A percentile compares a stretch with the other conserved stretches of the same genome.
These are phyloP conservation scores for Ptychochromis oligacanthus DNA, from an alignment of 2,113 vertebrate genomes.

Conservation along the genomic window DNA sequence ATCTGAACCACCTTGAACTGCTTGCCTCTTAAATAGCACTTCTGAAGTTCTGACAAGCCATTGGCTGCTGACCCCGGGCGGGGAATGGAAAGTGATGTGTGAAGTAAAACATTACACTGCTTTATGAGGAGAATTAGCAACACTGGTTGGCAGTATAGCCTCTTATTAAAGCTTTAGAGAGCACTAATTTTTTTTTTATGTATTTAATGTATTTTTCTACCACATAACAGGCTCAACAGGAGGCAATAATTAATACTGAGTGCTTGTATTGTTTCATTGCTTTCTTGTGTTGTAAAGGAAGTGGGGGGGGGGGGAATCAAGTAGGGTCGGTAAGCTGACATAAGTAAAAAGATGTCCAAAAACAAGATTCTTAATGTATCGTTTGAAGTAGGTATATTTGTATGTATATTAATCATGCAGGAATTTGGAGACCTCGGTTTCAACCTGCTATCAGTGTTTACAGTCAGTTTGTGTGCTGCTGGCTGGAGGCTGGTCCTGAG, in stretches of 20 bases:
- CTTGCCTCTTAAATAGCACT: slow-evolving; percentile 77
- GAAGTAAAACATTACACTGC: slow-evolving; percentile 62
- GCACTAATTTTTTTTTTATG: neutral
- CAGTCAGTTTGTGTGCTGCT: neutral
- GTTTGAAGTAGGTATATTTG: neutral
- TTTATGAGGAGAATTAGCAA: slow-evolving; percentile 25
- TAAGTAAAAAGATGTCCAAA: too few relatives aligned
- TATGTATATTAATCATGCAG: neutral
- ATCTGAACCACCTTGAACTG: slow-evolving; percentile 69
- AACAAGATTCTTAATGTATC: neutral
- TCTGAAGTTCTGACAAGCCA: slow-evolving; percentile 53
- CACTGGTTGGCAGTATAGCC: neutral
- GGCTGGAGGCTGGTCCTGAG: neutral
- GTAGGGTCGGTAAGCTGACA: too few relatives aligned
- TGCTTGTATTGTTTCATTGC: neutral
- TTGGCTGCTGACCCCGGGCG: slow-evolving; percentile 71
- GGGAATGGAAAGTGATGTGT: slow-evolving; percentile 47
- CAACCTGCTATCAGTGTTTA: neutral
- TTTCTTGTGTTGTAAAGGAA: neutral
- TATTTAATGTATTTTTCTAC: neutral
- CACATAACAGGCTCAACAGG: neutral
- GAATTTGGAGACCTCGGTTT: neutral
- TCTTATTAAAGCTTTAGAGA: neutral
- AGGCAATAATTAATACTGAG: neutral
- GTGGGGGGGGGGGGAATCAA: too few relatives aligned